Percentiles rank a stretch among this genome's conserved stretches.
Evolutionary conservation across 1,140 invertebrate species (phyloP).

Genomic region (Gryllus bimaculatus): DNA sequence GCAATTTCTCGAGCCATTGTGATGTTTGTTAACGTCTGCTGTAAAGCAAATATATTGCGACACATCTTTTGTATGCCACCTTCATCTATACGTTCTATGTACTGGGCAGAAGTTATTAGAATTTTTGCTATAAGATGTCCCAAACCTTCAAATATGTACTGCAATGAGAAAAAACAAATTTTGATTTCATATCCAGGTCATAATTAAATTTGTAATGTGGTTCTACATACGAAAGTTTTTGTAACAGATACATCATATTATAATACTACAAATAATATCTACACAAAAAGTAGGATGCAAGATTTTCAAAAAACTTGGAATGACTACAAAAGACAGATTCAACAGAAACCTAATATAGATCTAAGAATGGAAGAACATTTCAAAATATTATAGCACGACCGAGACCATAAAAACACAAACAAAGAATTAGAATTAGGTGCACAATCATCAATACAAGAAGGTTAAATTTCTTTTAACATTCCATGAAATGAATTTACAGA

Average conservation of each 20-base stretch:
- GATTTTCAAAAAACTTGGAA: too few relatives aligned
- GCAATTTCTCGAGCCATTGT: constrained; percentile 74
- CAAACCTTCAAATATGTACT: constrained; percentile 92
- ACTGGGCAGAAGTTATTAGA: constrained; percentile 70
- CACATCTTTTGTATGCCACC: constrained; percentile 74
- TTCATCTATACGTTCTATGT: constrained; percentile 70
- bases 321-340: too few relatives aligned
- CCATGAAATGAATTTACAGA: too few relatives aligned
- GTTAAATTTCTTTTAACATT: too few relatives aligned
- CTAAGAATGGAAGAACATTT: too few relatives aligned
- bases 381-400: too few relatives aligned
- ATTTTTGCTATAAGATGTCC: constrained; percentile 79
- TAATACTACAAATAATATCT: too few relatives aligned
- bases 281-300: too few relatives aligned
- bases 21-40: constrained; percentile 77
- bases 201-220: background rate
- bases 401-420: too few relatives aligned
- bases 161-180: constrained; percentile 30
- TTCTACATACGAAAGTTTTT: background rate
- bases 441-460: too few relatives aligned
- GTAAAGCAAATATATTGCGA: constrained; percentile 74
- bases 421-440: too few relatives aligned
- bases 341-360: too few relatives aligned
- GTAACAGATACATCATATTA: background rate
- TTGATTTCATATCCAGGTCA: background rate